Base-by-base conservation (phyloP, 2,113 vertebrate species). In the Colossoma macropomum region DNA sequence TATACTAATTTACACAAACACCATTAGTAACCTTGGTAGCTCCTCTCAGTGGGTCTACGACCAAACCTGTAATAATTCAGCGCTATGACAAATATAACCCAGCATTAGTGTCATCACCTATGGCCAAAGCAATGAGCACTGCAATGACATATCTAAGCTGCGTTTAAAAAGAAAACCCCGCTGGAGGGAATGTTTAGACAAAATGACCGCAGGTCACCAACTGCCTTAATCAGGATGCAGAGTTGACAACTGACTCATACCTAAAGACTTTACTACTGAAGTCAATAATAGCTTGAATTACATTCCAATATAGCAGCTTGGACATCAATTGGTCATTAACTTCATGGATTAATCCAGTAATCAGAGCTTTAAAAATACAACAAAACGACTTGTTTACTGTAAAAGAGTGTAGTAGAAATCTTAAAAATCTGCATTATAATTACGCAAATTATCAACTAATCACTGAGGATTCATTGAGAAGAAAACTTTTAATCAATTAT, bases 31-130 rank as follows among this genome's bases (percentile, higher is more conserved):
- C 77, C 32, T 59, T 72, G 73, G 69, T 66, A 70, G 68, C 50
- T 68, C 27, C 27, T 66, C 34, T 60, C 17, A 28, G 66, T 48
- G 13, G 17, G 32, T 34, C 0, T 28, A 27, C 21, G 27, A 50
- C 62, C 76, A 52, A 81, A 65, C 21, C 8, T 41, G 65, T 32
- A 32, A 65, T 72, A 62, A 85, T 7, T 77, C 48, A 65, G 9
- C 50, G 23, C 19, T 23, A 34, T 8, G 62, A 38, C 28, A 34
- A 75, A 81, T 60, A 81, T 28, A 71, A 34, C 65, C 56, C 4
- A 62, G 27, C 21, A 76, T 80, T 81, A 80, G n/a, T 84, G 82
- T 79, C 77, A 79, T 54, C 62, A 25, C n/a, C 38, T 70, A n/a
- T 45, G 45, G 45, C 25, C 63, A 76, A 59, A 59, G 54, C 21